phyloP scores from a whole-genome alignment of 2,113 vertebrate species.

The Hemiscyllium ocellatum region DNA sequence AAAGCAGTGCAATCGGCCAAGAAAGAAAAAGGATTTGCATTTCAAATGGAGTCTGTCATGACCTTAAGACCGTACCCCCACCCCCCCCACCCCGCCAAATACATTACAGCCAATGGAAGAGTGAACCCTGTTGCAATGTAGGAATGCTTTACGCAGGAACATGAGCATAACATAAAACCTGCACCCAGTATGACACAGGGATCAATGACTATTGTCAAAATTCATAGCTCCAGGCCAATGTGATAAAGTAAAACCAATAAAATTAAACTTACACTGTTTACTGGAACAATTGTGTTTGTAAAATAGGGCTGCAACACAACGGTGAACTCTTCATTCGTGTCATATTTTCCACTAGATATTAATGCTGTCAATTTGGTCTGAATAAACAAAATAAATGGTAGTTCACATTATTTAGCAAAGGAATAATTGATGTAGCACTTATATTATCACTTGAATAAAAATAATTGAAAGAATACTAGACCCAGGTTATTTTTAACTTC shows the following conservation, averaged over 20 bases:
- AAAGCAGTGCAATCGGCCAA: not conserved
- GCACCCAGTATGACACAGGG: not conserved
- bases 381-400: not conserved
- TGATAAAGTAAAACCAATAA: not conserved
- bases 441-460: not conserved
- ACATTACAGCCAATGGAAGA: not conserved
- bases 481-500: not conserved
- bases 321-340: conserved; percentile 66
- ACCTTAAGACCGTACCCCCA: not conserved
- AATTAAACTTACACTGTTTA: conserved; percentile 59
- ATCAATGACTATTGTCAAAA: not conserved
- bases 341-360: conserved; percentile 55
- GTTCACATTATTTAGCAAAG: not conserved
- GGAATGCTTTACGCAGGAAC: not conserved
- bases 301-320: conserved; percentile 78
- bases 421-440: not conserved
- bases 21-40: not conserved
- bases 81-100: not conserved
- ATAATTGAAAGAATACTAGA: not conserved
- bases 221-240: not conserved
- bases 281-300: conserved; percentile 62
- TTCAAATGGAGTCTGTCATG: not conserved
- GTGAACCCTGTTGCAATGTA: not conserved
- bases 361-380: conserved; percentile 43
- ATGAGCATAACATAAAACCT: not conserved